These are phyloP conservation scores for Synergus laeviventris DNA, from an alignment of 2,888 invertebrate species.

Conservation along the genomic window DNA sequence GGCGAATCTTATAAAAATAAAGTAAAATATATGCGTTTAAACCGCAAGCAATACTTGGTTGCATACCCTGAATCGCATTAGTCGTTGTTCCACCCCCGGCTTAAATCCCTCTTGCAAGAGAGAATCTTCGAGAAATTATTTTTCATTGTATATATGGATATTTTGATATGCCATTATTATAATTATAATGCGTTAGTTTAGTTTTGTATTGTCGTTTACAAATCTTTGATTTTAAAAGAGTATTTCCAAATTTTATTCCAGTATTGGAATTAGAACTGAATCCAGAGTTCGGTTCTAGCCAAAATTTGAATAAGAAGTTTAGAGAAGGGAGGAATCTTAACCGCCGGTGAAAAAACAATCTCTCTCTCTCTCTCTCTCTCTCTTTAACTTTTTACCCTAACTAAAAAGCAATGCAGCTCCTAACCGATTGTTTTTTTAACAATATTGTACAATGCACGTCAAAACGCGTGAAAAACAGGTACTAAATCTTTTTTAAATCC, in stretches of 20 bases:
- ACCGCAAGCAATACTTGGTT: constrained; percentile 1
- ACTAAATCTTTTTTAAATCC: constrained; percentile 22
- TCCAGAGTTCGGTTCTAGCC: not conserved
- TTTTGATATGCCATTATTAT: not conserved
- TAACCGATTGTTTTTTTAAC: not conserved
- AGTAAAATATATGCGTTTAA: constrained; percentile 20
- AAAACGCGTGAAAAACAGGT: constrained; percentile 31
- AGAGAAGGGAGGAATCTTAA: not conserved
- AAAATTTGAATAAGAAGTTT: not conserved
- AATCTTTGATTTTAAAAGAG: not conserved
- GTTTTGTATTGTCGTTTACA: not conserved
- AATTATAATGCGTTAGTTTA: not conserved
- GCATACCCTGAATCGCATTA: not conserved
- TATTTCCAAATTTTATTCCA: not conserved
- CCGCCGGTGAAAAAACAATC: not conserved
- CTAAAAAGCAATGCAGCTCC: not conserved
- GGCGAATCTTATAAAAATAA: constrained; percentile 31
- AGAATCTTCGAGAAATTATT: not conserved
- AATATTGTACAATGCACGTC: constrained; percentile 1
- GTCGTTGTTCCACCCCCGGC: not conserved
- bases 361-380: not conserved
- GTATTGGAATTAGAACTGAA: not conserved
- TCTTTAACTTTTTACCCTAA: not conserved
- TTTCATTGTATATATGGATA: not conserved
- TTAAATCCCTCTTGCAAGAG: not conserved